These are phyloP conservation scores for Smittia sp. DNA, from an alignment of 2,888 invertebrate species.

Conservation along the genomic window DNA sequence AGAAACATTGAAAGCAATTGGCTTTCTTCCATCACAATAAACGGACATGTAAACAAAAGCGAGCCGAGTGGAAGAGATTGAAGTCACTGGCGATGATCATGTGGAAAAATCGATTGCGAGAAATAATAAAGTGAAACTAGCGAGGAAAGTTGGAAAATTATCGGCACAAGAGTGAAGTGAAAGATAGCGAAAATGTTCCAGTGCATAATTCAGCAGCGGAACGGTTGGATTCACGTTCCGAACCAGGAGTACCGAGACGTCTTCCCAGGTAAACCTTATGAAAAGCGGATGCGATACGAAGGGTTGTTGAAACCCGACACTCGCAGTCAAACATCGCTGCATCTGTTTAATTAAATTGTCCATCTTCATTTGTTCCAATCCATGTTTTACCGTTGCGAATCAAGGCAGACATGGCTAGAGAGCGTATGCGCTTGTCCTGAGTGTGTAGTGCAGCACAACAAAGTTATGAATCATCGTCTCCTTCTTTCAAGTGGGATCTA, in stretches of 20 bases:
- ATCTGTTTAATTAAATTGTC: neutral
- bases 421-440: neutral
- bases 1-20: neutral
- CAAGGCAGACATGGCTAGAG: neutral
- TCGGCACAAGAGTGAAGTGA: neutral
- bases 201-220: conserved; percentile 77
- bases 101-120: neutral
- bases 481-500: neutral
- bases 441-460: neutral
- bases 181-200: conserved; percentile 62
- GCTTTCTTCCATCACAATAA: neutral
- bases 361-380: no score
- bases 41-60: conserved; percentile 11
- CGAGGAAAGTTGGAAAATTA: neutral
- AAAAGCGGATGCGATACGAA: neutral
- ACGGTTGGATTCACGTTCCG: conserved; percentile 70
- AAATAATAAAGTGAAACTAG: conserved; percentile 1
- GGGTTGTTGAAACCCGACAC: neutral
- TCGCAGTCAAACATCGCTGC: neutral
- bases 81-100: neutral
- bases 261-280: conserved; percentile 63
- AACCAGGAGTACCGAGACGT: conserved; percentile 70
- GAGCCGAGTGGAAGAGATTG: neutral
- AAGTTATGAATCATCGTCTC: conserved; percentile 15
- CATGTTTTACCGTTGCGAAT: no score